phyloP scores from a whole-genome alignment of 2,888 invertebrate species.

The Chrysotoxum bicinctum region DNA sequence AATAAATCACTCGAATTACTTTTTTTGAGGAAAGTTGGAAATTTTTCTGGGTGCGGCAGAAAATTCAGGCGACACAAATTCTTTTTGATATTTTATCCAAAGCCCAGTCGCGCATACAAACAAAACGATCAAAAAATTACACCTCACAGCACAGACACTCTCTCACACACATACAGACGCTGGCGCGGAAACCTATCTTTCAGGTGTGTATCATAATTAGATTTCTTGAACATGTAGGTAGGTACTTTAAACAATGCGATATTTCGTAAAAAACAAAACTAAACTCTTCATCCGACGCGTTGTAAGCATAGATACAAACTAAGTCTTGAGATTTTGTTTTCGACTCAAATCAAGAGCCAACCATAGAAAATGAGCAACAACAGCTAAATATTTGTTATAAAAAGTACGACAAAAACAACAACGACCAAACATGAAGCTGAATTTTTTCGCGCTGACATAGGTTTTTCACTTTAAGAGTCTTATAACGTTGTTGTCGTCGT shows the following conservation, averaged over 20 bases:
- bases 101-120: conserved; percentile 53
- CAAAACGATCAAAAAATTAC: conserved; percentile 51
- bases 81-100: conserved; percentile 58
- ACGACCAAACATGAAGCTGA: conserved; percentile 46
- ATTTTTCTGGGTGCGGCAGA: conserved; percentile 69
- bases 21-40: conserved; percentile 40
- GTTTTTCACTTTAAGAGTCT: conserved; percentile 31
- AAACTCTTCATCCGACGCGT: conserved; percentile 58
- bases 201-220: conserved; percentile 72
- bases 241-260: conserved; percentile 51
- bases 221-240: conserved; percentile 66
- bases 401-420: conserved; percentile 8
- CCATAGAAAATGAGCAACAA: conserved; percentile 56
- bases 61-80: conserved; percentile 58
- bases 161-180: conserved; percentile 10
- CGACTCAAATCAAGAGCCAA: conserved; percentile 45
- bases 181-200: conserved; percentile 24
- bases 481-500: conserved; percentile 21
- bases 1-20: conserved; percentile 11
- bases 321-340: conserved; percentile 35
- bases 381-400: conserved; percentile 10
- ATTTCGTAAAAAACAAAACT: conserved; percentile 59
- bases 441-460: conserved; percentile 60
- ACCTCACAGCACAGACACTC: conserved; percentile 47
- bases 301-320: conserved; percentile 68